These are phyloP conservation scores for Myanophis thanlyinensis DNA, from an alignment of 2,113 vertebrate species.

Conservation along the genomic window DNA sequence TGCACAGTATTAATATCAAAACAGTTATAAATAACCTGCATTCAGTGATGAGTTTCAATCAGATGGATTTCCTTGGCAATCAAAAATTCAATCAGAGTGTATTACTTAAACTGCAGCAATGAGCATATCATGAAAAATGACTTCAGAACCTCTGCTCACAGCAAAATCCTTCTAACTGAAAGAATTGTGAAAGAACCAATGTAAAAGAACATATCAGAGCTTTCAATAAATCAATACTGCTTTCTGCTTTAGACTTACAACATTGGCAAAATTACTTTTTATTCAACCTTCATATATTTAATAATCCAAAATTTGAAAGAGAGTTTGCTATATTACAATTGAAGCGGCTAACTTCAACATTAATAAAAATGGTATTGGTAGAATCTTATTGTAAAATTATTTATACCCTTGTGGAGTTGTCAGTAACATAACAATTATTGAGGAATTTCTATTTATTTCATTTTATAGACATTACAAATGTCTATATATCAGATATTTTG, in stretches of 20 bases:
- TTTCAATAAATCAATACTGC: neutral
- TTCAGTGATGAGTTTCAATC: neutral
- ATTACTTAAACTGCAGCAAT: neutral
- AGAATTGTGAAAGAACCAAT: neutral
- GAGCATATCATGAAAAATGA: neutral
- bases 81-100: neutral
- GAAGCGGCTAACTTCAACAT: neutral
- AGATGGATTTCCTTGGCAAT: neutral
- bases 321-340: neutral
- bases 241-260: neutral
- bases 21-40: neutral
- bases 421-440: neutral
- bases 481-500: neutral
- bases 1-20: neutral
- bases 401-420: neutral
- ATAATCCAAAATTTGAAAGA: neutral
- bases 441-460: neutral
- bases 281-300: neutral
- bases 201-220: neutral
- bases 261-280: neutral
- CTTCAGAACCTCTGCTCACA: neutral
- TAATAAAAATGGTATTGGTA: neutral
- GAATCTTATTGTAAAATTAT: neutral
- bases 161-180: neutral
- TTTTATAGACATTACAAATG: neutral